Evolutionary conservation across 2,797 vertebrate species (phyloP).

Genomic region (Chloroceryle inda): DNA sequence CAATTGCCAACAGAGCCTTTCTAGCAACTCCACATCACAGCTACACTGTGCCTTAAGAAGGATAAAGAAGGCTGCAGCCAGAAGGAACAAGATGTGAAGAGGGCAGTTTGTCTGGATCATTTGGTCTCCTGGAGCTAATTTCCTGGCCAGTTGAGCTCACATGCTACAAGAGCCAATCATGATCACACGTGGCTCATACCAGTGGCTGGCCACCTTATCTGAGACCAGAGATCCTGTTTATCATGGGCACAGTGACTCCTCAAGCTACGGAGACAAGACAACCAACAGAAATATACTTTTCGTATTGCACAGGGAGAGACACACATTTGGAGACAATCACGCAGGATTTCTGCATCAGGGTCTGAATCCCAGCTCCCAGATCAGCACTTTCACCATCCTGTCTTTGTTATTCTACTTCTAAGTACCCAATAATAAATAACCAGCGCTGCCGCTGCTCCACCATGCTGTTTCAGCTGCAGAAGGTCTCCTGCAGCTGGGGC

Average conservation of each 20-base stretch:
- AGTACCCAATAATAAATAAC: neutral
- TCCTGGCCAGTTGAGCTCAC: neutral
- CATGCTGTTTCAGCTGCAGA: neutral
- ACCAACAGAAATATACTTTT: neutral
- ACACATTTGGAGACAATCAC: neutral
- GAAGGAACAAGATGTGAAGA: neutral
- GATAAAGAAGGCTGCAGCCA: neutral
- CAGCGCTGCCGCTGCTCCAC: neutral
- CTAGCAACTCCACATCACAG: neutral
- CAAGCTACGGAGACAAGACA: neutral
- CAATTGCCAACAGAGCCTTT: neutral
- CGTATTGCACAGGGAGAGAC: neutral
- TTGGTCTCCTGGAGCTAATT: neutral
- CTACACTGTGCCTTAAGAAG: neutral
- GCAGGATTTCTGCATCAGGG: neutral
- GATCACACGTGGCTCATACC: neutral
- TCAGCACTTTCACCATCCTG: neutral
- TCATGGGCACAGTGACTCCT: neutral
- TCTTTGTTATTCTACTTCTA: neutral
- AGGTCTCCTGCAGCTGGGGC: conserved; percentile 8
- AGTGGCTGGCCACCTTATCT: neutral
- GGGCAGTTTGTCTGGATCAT: neutral
- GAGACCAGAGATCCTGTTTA: neutral
- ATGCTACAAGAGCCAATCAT: neutral
- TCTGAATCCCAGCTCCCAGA: neutral